Evolutionary conservation across 2,797 vertebrate species (phyloP).

Genomic region (Acanthurus leucopareius): DNA sequence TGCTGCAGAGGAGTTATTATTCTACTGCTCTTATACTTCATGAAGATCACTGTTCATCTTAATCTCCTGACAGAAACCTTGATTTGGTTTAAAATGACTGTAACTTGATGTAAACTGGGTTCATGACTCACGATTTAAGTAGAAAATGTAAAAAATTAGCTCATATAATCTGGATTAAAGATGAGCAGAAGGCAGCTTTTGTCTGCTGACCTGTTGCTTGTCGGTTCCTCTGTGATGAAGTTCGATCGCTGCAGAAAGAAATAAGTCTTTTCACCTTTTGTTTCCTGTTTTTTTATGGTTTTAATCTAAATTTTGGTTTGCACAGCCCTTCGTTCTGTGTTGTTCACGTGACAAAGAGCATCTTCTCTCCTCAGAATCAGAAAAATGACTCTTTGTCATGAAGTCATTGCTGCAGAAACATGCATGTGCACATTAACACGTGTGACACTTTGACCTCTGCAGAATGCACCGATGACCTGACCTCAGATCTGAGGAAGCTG

Average conservation of each 20-base stretch:
- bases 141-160: too few species aligned
- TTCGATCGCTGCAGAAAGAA: background rate
- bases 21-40: too few species aligned
- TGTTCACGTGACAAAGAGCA: background rate
- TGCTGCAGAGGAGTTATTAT: too few species aligned
- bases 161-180: too few species aligned
- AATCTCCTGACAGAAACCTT: background rate
- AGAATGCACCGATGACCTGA: conserved; percentile 48
- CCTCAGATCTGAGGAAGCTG: conserved; percentile 18
- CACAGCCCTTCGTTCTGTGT: background rate
- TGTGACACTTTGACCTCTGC: conserved; percentile 46
- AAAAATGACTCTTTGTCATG: background rate
- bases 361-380: background rate
- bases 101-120: too few species aligned
- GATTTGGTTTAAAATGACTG: background rate
- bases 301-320: background rate
- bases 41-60: too few species aligned
- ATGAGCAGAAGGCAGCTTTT: conserved; percentile 37
- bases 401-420: background rate
- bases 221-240: conserved; percentile 34
- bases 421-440: background rate
- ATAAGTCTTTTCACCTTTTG: background rate
- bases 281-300: background rate
- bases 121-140: too few species aligned
- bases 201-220: conserved; percentile 11